Base-by-base conservation (phyloP, 2,888 invertebrate species). In the Trissolcus brochymenae region DNA sequence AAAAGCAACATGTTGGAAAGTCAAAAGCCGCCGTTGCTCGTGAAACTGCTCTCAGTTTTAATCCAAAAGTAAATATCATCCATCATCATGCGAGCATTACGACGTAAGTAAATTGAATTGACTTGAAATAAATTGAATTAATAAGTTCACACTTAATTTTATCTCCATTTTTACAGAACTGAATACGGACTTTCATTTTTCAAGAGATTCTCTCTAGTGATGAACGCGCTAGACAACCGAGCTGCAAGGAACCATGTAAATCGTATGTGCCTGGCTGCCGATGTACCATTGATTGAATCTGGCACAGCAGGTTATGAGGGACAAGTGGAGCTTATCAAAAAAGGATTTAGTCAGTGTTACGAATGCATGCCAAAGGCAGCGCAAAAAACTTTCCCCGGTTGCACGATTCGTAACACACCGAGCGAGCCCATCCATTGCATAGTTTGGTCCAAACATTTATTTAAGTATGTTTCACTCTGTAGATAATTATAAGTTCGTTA, bases 351-450 rank as follows among this genome's bases (percentile, higher is more conserved):
- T 1, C 97, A 98, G 85, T 99, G 99, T 89, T 99, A 98, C 84
- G 99, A 99, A 89, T 99, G 99, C 88, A 94, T 94, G 64, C 96
- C 97, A 0, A 97, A 97, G 89, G 94, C 96, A 6, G 92, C 94
- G 16, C 96, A 97, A 86, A 98, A 97, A 88, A 94, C 96, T 6
- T 99, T 94, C 90, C 99, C 99, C 0, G 98, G 98, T 0, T 99
- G 99, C 88, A 99, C 99, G 1, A 99, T 99, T 82, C 92, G 99
- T 50, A 99, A 99, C 88, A 99, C 99, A 0, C 99, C 99, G 0
- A 98, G 98, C 0, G 99, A 99, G 89, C 97, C 97, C 0, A 98
- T 99, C 82, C 99, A 99, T 90, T 99, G 99, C 89, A 98, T 99
- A 81, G 98, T 99, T 17, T 99, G 99, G 99, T 96, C 98, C 0